phyloP scores from a whole-genome alignment of 2,113 vertebrate genomes.

The Monarcha castaneiventris region DNA sequence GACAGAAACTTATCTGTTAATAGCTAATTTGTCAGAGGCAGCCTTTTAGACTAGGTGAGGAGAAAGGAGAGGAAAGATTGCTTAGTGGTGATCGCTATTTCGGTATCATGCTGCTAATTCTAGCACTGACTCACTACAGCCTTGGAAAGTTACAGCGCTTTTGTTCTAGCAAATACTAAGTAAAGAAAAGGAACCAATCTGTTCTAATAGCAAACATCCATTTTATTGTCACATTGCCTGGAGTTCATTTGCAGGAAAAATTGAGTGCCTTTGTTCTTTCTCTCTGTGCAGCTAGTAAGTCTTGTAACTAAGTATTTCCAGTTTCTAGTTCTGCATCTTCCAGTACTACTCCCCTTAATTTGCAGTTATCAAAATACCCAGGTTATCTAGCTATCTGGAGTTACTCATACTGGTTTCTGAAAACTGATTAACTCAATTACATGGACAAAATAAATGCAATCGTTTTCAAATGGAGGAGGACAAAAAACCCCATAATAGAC shows the following conservation, averaged over 20 bases:
- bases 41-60: neutral
- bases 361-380: neutral
- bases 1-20: neutral
- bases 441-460: neutral
- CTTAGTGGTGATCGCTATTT: neutral
- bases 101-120: neutral
- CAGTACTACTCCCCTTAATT: neutral
- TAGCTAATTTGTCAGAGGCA: neutral
- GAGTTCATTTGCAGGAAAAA: constrained; percentile 53
- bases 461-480: neutral
- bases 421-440: neutral
- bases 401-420: neutral
- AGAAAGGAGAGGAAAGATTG: neutral
- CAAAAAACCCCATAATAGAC: fast-evolving
- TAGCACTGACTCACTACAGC: neutral
- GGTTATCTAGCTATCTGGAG: neutral
- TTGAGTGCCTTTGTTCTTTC: constrained; percentile 8
- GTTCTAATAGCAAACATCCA: constrained; percentile 51
- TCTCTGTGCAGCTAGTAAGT: neutral
- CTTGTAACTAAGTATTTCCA: neutral
- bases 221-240: constrained; percentile 44
- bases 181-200: constrained; percentile 37
- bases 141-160: constrained; percentile 11
- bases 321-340: neutral
- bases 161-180: constrained; percentile 44